Percentiles rank a stretch among this genome's conserved stretches.
phyloP scores from a whole-genome alignment of 2,888 invertebrate species.

The Eurytoma adleriae region DNA sequence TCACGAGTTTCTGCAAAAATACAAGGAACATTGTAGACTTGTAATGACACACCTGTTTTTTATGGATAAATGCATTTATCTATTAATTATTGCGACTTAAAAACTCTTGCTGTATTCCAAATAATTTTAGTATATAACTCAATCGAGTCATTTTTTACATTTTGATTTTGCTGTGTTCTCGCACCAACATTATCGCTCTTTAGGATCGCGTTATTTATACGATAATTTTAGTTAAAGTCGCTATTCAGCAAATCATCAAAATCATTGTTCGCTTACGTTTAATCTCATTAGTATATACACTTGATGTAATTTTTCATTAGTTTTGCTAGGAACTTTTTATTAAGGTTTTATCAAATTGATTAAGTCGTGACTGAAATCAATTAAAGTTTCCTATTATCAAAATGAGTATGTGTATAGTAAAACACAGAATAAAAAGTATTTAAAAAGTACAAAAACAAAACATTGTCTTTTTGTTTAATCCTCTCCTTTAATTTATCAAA shows the following conservation, averaged over 20 bases:
- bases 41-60: constrained; percentile 31
- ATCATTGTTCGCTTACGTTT: constrained; percentile 40
- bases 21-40: constrained; percentile 38
- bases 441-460: constrained; percentile 43
- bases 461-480: constrained; percentile 1
- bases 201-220: constrained; percentile 47
- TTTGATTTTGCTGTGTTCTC: constrained; percentile 42
- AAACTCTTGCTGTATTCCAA: constrained; percentile 44
- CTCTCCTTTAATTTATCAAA: not conserved
- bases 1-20: constrained; percentile 16
- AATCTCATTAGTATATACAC: constrained; percentile 40
- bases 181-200: constrained; percentile 22
- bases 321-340: constrained; percentile 48
- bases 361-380: constrained; percentile 43
- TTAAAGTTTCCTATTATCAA: constrained; percentile 45
- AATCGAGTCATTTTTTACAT: constrained; percentile 38
- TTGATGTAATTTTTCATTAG: constrained; percentile 45
- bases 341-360: constrained; percentile 38
- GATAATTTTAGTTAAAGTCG: constrained; percentile 31
- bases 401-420: constrained; percentile 39
- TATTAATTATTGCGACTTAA: constrained; percentile 38
- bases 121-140: constrained; percentile 45
- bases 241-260: constrained; percentile 43
- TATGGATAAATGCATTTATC: constrained; percentile 54
- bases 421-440: constrained; percentile 53